Percentiles rank a stretch among this genome's conserved stretches.
Evolutionary conservation across 2,797 vertebrate species (phyloP).

Genomic region (Glyptemys insculpta): DNA sequence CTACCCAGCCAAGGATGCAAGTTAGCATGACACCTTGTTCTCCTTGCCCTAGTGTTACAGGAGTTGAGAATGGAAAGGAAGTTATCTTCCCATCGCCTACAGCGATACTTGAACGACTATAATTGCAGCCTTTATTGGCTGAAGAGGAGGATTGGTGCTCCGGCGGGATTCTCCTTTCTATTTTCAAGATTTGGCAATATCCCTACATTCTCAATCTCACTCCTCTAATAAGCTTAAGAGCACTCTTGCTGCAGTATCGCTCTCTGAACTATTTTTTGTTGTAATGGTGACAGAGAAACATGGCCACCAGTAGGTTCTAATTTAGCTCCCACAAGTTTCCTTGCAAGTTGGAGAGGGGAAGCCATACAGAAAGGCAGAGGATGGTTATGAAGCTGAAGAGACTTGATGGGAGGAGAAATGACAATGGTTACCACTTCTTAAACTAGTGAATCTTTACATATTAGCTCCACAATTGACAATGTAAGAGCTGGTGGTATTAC

Average conservation of each 20-base stretch:
- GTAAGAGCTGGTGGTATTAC: not conserved
- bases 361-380: rapidly evolving
- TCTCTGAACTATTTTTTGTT: not conserved
- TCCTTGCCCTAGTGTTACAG: not conserved
- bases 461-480: not conserved
- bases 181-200: not conserved
- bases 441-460: not conserved
- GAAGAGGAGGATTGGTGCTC: not conserved
- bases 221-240: not conserved
- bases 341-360: not conserved
- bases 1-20: not conserved
- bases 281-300: not conserved
- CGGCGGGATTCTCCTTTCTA: not conserved
- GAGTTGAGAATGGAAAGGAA: not conserved
- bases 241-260: not conserved
- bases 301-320: not conserved
- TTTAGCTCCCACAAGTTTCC: not conserved
- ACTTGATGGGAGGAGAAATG: not conserved
- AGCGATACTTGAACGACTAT: not conserved
- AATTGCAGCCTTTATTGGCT: not conserved
- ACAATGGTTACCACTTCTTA: not conserved
- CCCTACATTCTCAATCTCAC: rapidly evolving
- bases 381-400: not conserved
- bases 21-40: not conserved
- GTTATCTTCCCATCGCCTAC: not conserved